phyloP scores from a whole-genome alignment of 1,140 invertebrate genomes.

The Mesaphorura yosii region DNA sequence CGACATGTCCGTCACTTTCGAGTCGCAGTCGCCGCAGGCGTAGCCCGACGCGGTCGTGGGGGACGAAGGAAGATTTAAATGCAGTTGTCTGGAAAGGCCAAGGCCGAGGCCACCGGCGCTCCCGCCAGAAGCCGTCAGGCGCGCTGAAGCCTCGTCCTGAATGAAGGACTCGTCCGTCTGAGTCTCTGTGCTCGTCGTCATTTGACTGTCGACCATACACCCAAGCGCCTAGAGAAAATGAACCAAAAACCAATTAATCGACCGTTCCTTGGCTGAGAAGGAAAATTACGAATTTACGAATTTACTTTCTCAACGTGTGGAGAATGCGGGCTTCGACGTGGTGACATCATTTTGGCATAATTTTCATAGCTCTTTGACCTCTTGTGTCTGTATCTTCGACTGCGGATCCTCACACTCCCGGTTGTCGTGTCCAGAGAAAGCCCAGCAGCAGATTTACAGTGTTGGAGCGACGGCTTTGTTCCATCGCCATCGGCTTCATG shows the following conservation, averaged over 20 bases:
- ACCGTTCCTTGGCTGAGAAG: too few species aligned
- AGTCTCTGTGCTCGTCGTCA: conserved; percentile 51
- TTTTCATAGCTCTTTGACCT: conserved; percentile 31
- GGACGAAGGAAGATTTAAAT: conserved; percentile 29
- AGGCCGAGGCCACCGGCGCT: background rate
- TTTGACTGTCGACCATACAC: conserved; percentile 9
- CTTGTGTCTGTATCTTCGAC: conserved; percentile 23
- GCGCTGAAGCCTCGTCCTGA: background rate
- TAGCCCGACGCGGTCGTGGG: conserved; percentile 17
- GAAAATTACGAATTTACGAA: background rate
- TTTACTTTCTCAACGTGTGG: conserved; percentile 19
- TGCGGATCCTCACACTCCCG: conserved; percentile 17
- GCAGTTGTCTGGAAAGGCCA: conserved; percentile 16
- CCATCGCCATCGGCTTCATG: conserved; percentile 15
- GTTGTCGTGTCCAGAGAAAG: conserved; percentile 9
- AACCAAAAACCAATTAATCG: background rate
- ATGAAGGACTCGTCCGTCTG: conserved; percentile 47
- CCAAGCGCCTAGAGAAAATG: background rate
- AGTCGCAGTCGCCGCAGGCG: conserved; percentile 1
- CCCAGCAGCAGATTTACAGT: conserved; percentile 15
- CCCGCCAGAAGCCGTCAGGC: too few species aligned
- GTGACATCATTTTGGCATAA: conserved; percentile 26
- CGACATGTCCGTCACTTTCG: conserved; percentile 30
- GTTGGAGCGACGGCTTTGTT: background rate
- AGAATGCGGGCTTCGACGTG: conserved; percentile 16